phyloP scores from a whole-genome alignment of 2,797 vertebrate genomes.

The Paramormyrops hopkinsi region DNA sequence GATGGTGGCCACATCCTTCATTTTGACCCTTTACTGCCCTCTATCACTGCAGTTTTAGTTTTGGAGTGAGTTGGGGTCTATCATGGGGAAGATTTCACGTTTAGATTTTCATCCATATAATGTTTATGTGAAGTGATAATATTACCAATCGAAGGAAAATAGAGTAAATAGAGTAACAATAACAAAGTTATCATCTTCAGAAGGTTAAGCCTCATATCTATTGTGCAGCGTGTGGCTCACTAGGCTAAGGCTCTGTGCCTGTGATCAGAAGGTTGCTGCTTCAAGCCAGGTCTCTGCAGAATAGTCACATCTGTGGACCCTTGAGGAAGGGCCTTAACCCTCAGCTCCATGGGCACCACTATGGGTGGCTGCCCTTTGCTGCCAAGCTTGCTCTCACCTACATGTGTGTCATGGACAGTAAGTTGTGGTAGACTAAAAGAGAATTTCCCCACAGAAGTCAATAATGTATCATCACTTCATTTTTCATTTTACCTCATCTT shows the following conservation, averaged over 20 bases:
- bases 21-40: background rate
- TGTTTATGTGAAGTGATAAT: background rate
- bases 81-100: background rate
- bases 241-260: background rate
- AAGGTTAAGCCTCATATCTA: background rate
- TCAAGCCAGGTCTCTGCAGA: background rate
- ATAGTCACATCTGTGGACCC: background rate
- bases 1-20: background rate
- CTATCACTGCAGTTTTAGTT: background rate
- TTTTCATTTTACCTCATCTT: background rate
- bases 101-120: background rate
- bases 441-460: background rate
- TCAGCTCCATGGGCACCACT: background rate
- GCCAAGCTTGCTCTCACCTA: background rate
- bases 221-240: background rate
- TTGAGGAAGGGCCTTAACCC: background rate
- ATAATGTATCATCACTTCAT: background rate
- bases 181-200: background rate
- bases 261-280: background rate
- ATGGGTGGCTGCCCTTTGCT: background rate
- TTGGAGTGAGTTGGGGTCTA: background rate
- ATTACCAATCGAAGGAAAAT: background rate
- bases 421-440: background rate
- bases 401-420: background rate
- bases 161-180: background rate